A percentile compares a stretch with the other conserved stretches of the same genome.
Conservation (phyloP, 1,140 invertebrate genomes). For the Tetragnatha versicolor region DNA sequence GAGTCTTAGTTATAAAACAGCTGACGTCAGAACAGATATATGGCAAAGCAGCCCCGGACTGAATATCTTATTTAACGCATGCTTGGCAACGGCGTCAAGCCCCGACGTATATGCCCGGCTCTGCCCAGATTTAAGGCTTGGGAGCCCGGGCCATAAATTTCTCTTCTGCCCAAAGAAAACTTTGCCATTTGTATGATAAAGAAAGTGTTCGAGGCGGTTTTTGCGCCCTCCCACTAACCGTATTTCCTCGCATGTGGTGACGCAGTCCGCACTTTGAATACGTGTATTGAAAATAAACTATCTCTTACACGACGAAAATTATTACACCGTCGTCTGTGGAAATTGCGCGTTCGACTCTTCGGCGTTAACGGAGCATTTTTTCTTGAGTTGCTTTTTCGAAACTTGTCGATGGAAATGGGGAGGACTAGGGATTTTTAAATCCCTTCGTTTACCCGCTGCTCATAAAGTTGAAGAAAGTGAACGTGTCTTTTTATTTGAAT, state of each 20-base stretch:
- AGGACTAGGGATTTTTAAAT: too few relatives aligned
- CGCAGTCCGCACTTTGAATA: neutral
- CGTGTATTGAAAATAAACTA: slow-evolving; percentile 13
- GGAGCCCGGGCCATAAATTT: slow-evolving; percentile 13
- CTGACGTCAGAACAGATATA: slow-evolving; percentile 14
- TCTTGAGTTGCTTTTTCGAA: too few relatives aligned
- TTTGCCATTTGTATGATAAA: slow-evolving; percentile 17
- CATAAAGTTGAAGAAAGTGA: too few relatives aligned
- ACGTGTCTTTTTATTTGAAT: too few relatives aligned
- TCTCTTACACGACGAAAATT: too few relatives aligned
- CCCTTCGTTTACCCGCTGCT: too few relatives aligned
- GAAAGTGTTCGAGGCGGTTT: slow-evolving; percentile 20
- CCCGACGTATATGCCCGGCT: slow-evolving; percentile 21
- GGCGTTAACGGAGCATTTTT: too few relatives aligned
- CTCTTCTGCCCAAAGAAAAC: neutral
- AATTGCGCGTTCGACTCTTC: too few relatives aligned
- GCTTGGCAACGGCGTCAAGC: slow-evolving; percentile 13
- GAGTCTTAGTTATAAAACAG: slow-evolving; percentile 17
- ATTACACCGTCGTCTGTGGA: too few relatives aligned
- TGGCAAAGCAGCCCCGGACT: neutral
- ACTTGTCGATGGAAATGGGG: too few relatives aligned
- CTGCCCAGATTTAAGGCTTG: slow-evolving; percentile 14
- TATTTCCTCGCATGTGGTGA: neutral
- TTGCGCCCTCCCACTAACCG: neutral
- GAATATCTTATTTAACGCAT: slow-evolving; percentile 41